Conservation (phyloP, 2,888 invertebrate species). For the Drosophila flavopinicola region DNA sequence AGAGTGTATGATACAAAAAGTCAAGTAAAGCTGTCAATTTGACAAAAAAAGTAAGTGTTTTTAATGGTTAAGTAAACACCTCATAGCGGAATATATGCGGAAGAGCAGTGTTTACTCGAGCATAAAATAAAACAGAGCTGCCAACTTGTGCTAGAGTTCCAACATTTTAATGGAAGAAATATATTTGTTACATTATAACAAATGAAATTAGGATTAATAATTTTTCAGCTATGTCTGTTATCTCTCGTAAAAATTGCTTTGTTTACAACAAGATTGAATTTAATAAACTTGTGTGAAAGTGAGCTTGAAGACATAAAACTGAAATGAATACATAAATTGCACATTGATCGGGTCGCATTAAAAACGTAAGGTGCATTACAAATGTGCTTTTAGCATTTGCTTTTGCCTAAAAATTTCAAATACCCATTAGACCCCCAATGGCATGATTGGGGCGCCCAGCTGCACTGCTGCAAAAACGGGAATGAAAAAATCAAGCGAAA, state of each 20-base stretch:
- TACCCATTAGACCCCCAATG: slow-evolving; percentile 27
- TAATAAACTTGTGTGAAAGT: neutral
- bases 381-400: slow-evolving; percentile 11
- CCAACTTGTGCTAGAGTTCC: neutral
- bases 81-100: neutral
- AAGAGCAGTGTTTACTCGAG: neutral
- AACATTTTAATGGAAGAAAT: neutral
- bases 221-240: too few species aligned
- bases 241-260: too few species aligned
- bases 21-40: neutral
- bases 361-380: slow-evolving; percentile 37
- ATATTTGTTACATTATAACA: too few species aligned
- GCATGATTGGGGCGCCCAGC: slow-evolving; percentile 10
- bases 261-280: too few species aligned
- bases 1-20: neutral
- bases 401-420: slow-evolving; percentile 26
- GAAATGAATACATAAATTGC: slow-evolving; percentile 5
- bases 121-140: neutral
- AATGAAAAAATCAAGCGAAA: slow-evolving; percentile 14
- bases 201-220: too few species aligned
- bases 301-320: neutral
- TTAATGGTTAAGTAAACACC: neutral
- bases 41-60: neutral
- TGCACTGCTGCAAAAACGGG: slow-evolving; percentile 11
- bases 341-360: slow-evolving; percentile 33